phyloP scores from a whole-genome alignment of 2,113 vertebrate species.

The Ceuthmochares aereus region DNA sequence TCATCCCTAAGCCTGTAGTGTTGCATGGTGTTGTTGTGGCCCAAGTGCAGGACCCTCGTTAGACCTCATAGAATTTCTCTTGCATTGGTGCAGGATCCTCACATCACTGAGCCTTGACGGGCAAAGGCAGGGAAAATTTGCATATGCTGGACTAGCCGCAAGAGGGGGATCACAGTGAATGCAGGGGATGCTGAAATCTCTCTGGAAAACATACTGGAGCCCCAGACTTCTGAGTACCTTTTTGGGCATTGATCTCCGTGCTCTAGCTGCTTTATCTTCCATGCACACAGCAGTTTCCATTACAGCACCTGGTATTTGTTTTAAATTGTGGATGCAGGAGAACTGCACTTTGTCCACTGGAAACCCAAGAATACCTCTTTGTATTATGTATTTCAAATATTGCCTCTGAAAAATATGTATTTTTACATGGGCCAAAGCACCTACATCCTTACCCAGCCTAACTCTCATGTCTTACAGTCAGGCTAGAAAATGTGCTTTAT shows the following conservation, averaged over 20 bases:
- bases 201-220: background rate
- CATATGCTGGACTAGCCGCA: conserved; percentile 15
- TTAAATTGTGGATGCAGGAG: background rate
- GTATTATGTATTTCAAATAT: background rate
- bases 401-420: background rate
- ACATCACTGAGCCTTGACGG: background rate
- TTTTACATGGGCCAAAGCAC: background rate
- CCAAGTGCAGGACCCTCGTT: too few species aligned
- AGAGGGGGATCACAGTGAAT: conserved; percentile 60
- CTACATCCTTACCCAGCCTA: background rate
- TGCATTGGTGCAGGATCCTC: background rate
- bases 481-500: background rate
- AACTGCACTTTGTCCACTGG: background rate
- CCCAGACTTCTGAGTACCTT: background rate
- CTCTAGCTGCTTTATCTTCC: background rate
- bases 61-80: background rate
- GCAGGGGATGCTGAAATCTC: background rate
- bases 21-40: too few species aligned
- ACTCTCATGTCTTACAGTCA: background rate
- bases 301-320: fast-evolving
- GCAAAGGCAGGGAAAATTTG: background rate
- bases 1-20: too few species aligned
- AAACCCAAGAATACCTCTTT: background rate
- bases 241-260: background rate
- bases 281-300: background rate